These are phyloP conservation scores for Dynastes maya DNA, from an alignment of 2,888 invertebrate genomes.

Conservation along the genomic window DNA sequence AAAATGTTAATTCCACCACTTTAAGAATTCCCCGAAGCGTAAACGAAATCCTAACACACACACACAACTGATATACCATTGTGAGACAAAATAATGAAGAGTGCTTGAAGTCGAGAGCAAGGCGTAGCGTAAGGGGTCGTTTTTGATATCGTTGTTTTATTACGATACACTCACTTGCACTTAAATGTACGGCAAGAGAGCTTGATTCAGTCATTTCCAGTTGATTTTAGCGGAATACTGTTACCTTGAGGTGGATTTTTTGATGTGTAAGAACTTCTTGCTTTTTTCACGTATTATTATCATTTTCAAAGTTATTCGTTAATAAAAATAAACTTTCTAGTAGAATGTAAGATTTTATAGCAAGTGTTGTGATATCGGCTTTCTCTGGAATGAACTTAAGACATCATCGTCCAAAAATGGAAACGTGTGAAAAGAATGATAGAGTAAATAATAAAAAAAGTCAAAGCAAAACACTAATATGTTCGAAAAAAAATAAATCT, in stretches of 20 bases:
- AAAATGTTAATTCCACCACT: constrained; percentile 46
- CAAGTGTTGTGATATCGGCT: too few species aligned
- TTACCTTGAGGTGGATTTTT: background rate
- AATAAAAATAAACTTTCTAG: too few species aligned
- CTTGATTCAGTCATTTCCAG: constrained; percentile 35
- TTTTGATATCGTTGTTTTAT: constrained; percentile 41
- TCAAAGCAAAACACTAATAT: too few species aligned
- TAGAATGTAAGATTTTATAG: too few species aligned
- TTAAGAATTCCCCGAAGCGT: constrained; percentile 44
- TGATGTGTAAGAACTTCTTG: constrained; percentile 21
- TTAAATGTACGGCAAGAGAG: background rate
- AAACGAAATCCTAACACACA: constrained; percentile 45
- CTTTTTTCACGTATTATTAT: too few species aligned
- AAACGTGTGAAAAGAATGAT: too few species aligned
- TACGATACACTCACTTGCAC: constrained; percentile 17
- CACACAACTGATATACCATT: constrained; percentile 46
- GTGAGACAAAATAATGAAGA: constrained; percentile 49
- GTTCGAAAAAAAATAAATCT: too few species aligned
- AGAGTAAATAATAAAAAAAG: too few species aligned
- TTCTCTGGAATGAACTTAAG: too few species aligned
- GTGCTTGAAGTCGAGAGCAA: constrained; percentile 38
- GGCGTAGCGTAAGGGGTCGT: constrained; percentile 20
- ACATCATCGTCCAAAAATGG: too few species aligned
- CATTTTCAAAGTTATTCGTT: too few species aligned
- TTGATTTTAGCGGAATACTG: constrained; percentile 23